Evolutionary conservation across 2,113 vertebrate species (phyloP).

Genomic region (Chaetura pelagica): DNA sequence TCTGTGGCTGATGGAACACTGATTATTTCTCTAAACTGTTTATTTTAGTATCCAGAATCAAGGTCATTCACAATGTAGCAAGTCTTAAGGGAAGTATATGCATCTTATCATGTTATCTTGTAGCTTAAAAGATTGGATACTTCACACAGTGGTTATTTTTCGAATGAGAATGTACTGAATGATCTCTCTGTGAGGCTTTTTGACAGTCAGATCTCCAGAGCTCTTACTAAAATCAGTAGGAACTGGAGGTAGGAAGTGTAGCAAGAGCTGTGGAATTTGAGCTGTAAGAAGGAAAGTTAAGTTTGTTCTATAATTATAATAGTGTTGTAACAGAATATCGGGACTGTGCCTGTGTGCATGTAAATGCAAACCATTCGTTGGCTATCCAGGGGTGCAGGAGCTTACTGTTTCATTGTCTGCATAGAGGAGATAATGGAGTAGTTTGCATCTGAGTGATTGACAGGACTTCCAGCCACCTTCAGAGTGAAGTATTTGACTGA

Average conservation of each 20-base stretch:
- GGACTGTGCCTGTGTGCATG: not conserved
- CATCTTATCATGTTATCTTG: not conserved
- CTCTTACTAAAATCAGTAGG: not conserved
- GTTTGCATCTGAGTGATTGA: not conserved
- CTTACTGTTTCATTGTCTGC: not conserved
- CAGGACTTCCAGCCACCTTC: not conserved
- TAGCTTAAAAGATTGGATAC: not conserved
- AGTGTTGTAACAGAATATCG: not conserved
- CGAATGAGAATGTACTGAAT: not conserved
- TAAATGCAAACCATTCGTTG: not conserved
- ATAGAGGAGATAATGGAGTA: not conserved
- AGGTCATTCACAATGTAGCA: not conserved
- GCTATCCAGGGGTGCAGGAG: not conserved
- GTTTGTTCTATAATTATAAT: not conserved
- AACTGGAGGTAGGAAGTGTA: not conserved
- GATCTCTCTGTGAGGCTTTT: not conserved
- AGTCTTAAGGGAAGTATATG: not conserved
- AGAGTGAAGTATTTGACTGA: not conserved
- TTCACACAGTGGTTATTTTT: not conserved
- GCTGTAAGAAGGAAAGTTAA: not conserved
- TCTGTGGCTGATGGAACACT: not conserved
- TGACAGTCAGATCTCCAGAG: not conserved
- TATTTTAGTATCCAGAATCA: not conserved
- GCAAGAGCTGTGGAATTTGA: not conserved
- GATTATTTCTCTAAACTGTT: not conserved